Percentiles rank a stretch among this genome's conserved stretches.
Conservation (phyloP, 1,140 invertebrate genomes). For the Plodia interpunctella region DNA sequence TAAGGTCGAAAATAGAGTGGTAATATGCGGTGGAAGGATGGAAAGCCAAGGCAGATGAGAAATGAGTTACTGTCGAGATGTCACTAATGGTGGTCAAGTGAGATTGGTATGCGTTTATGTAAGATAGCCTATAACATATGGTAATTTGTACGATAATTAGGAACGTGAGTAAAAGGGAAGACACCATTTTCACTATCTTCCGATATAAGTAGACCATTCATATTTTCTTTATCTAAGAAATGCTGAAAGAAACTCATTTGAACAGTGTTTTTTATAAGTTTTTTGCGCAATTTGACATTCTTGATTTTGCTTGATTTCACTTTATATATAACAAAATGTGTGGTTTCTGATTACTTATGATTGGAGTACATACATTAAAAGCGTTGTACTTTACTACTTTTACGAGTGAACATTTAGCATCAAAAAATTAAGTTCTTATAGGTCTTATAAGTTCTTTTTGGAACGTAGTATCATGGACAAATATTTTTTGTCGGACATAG, state of each 20-base stretch:
- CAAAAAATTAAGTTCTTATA: not conserved
- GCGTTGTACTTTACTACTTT: too few species aligned
- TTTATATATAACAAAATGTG: too few species aligned
- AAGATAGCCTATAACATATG: conserved; percentile 6
- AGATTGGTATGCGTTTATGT: conserved; percentile 7
- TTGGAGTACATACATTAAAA: too few species aligned
- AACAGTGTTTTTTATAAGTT: too few species aligned
- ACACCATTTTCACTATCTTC: not conserved
- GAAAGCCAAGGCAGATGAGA: conserved; percentile 29
- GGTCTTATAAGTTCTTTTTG: not conserved
- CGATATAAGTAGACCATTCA: not conserved
- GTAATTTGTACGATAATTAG: conserved; percentile 2
- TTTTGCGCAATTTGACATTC: too few species aligned
- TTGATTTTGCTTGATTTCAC: too few species aligned
- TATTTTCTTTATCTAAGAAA: too few species aligned
- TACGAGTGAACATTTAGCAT: too few species aligned
- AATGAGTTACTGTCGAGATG: conserved; percentile 30
- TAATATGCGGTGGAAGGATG: conserved; percentile 10
- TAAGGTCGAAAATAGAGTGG: not conserved
- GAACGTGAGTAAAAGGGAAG: not conserved
- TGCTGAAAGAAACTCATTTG: too few species aligned
- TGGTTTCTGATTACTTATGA: too few species aligned
- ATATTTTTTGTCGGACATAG: not conserved
- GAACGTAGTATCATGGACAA: not conserved
- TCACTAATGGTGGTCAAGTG: conserved; percentile 26